These are phyloP conservation scores for Noctua pronuba DNA, from an alignment of 2,888 invertebrate species.

Conservation along the genomic window DNA sequence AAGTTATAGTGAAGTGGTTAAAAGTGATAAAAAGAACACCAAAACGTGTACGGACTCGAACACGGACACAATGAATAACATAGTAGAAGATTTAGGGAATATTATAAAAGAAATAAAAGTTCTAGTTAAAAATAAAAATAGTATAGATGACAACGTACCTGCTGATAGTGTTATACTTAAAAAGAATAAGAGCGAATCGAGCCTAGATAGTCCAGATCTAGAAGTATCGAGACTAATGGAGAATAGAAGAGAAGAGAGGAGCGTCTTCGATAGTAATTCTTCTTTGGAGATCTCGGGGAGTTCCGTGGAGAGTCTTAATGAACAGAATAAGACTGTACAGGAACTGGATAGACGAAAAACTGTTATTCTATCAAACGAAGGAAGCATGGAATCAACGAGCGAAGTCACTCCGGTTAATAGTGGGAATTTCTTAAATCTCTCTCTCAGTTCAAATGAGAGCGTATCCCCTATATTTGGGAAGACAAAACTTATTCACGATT, in stretches of 20 bases:
- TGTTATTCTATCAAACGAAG: slow-evolving; percentile 80
- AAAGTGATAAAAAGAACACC: slow-evolving; percentile 72
- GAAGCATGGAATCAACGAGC: slow-evolving; percentile 86
- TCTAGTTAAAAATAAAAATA: slow-evolving; percentile 75
- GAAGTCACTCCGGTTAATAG: slow-evolving; percentile 84
- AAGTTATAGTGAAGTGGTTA: slow-evolving; percentile 72
- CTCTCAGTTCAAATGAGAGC: slow-evolving; percentile 88
- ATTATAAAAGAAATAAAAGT: slow-evolving; percentile 84
- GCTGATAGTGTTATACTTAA: slow-evolving; percentile 86
- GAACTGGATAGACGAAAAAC: slow-evolving; percentile 83
- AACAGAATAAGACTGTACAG: slow-evolving; percentile 76
- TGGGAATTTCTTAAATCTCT: slow-evolving; percentile 81
- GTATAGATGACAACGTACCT: slow-evolving; percentile 80
- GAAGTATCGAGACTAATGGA: slow-evolving; percentile 89
- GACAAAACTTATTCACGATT: slow-evolving; percentile 85
- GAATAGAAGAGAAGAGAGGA: slow-evolving; percentile 76
- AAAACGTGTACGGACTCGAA: slow-evolving; percentile 51
- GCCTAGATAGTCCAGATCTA: slow-evolving; percentile 88
- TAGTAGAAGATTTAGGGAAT: slow-evolving; percentile 85
- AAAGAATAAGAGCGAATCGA: slow-evolving; percentile 89
- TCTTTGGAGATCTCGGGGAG: slow-evolving; percentile 88
- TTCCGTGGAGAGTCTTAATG: slow-evolving; percentile 87
- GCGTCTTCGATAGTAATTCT: slow-evolving; percentile 87
- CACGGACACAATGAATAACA: slow-evolving; percentile 77
- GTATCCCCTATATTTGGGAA: slow-evolving; percentile 87